Percentiles rank a stretch among this genome's conserved stretches.
Conservation (phyloP, 2,888 invertebrate genomes). For the Polymixis flavicincta region DNA sequence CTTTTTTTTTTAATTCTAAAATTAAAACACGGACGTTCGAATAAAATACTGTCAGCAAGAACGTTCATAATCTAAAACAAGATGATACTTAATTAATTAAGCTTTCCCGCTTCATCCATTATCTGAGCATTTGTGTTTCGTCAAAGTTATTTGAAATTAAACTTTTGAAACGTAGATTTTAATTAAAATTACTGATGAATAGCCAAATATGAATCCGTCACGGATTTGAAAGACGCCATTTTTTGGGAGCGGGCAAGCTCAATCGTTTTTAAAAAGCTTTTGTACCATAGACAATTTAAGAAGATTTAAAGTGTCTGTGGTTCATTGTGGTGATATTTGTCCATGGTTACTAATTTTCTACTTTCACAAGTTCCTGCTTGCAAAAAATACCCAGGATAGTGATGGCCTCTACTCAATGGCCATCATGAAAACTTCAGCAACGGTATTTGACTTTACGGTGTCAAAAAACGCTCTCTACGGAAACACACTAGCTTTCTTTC, state of each 20-base stretch:
- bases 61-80: conserved; percentile 24
- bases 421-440: no score
- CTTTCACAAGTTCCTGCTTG: background rate
- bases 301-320: background rate
- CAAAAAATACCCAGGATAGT: background rate
- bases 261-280: background rate
- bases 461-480: no score
- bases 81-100: conserved; percentile 38
- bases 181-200: conserved; percentile 59
- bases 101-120: conserved; percentile 25
- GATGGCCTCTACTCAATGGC: no score
- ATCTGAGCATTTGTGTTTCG: conserved; percentile 32
- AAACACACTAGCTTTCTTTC: no score
- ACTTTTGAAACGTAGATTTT: conserved; percentile 43
- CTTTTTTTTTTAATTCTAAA: no score
- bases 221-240: conserved; percentile 22
- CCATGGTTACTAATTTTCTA: background rate
- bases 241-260: background rate
- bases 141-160: conserved; percentile 35
- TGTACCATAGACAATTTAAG: conserved; percentile 7
- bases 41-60: background rate
- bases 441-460: no score
- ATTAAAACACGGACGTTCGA: no score
- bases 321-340: background rate
- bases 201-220: conserved; percentile 29